Base-by-base conservation (phyloP, 2,888 invertebrate genomes). In the Notocelia uddmanniana region DNA sequence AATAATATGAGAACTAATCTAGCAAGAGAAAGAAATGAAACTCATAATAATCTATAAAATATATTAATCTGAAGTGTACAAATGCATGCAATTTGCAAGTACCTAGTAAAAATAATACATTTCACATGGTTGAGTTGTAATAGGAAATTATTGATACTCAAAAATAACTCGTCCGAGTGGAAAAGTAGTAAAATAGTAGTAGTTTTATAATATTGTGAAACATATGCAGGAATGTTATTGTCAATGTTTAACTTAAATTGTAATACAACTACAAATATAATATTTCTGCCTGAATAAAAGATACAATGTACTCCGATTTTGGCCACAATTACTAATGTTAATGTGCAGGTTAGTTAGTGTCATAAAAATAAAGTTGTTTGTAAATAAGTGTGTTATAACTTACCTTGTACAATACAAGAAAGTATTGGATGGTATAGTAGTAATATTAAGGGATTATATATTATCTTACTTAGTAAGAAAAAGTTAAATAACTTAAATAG, bases 161-260 rank as follows among this genome's bases (percentile, higher is more conserved):
- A 45, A 45, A 1, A 45, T n/a, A 45, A 45, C n/a, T 45, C n/a
- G 8, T n/a, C 45, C 6, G 45, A 1, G 13, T 45, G 15, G 45
- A n/a, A n/a, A 15, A 13, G n/a, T 45, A 45, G n/a, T 8, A 45
- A 41, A 5, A 34, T 58, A 34, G 18, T 21, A n/a, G n/a, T 15
- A 19, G 18, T 69, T 69, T 18, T 58, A 64, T 63, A 69, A 69
- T 23, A 50, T 69, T 63, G 69, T 64, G 63, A 57, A 69, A 69
- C 64, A 57, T 13, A n/a, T 41, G 18, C 5, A 41, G 3, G 11
- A 13, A 0, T 10, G n/a, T 23, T 23, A 10, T 48, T 13, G 31
- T 5, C 11, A 18, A 37, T 50, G 31, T 31, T 66, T 41, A 2
- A 64, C 15, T 10, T 15, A 26, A 62, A 62, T 23, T 26, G 10